Evolutionary conservation across 2,113 vertebrate genomes (phyloP).

Genomic region (Oryzias celebensis): DNA sequence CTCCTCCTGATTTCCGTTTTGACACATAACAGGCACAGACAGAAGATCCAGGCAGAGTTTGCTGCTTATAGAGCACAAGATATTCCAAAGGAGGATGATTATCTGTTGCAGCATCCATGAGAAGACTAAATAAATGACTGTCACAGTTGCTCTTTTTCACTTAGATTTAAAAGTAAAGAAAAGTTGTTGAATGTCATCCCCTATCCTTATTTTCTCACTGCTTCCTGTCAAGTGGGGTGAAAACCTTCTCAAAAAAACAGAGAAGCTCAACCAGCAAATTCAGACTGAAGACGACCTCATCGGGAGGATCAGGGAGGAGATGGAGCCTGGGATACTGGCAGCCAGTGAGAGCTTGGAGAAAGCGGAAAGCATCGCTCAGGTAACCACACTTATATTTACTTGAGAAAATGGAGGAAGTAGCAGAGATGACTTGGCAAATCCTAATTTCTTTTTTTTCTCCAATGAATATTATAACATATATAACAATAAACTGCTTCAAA

Average conservation of each 20-base stretch:
- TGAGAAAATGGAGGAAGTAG: too few relatives aligned
- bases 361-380: conserved; percentile 56
- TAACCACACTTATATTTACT: conserved; percentile 30
- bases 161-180: neutral
- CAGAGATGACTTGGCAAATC: too few relatives aligned
- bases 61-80: conserved; percentile 23
- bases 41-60: conserved; percentile 33
- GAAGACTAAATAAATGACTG: conserved; percentile 9
- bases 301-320: conserved; percentile 44
- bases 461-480: too few relatives aligned
- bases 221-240: conserved; percentile 41
- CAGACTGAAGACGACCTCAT: conserved; percentile 58
- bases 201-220: neutral
- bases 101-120: conserved; percentile 23
- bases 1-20: conserved; percentile 45
- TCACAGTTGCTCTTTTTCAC: conserved; percentile 14
- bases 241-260: conserved; percentile 46
- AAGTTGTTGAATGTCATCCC: neutral
- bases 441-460: too few relatives aligned
- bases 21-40: conserved; percentile 33
- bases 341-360: conserved; percentile 53
- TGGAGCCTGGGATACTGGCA: conserved; percentile 34
- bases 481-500: too few relatives aligned
- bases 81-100: conserved; percentile 34
- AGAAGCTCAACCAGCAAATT: conserved; percentile 56